Evolutionary conservation across 1,140 invertebrate genomes (phyloP).

Genomic region (Orchestia grillus): DNA sequence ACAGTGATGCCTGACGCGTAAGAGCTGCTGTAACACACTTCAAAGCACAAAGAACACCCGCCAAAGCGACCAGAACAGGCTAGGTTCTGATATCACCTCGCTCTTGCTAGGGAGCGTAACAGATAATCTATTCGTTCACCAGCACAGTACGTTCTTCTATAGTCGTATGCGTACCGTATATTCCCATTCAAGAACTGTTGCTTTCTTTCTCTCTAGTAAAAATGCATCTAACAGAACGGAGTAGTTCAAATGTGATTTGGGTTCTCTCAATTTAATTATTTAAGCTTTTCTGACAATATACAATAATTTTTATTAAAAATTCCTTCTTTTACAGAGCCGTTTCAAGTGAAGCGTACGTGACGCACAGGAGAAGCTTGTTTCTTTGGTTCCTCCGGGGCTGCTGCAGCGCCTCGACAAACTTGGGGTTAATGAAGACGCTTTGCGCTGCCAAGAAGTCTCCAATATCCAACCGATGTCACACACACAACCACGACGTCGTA

Average conservation of each 20-base stretch:
- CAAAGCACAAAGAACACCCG: neutral
- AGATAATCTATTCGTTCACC: too few relatives aligned
- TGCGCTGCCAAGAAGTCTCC: neutral
- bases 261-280: neutral
- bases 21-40: neutral
- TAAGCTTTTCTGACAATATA: neutral
- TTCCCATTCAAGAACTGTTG: neutral
- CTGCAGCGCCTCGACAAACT: neutral
- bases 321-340: neutral
- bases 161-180: neutral
- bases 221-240: neutral
- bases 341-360: neutral
- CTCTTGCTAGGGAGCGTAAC: too few relatives aligned
- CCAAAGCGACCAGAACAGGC: neutral
- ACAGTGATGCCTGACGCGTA: too few relatives aligned
- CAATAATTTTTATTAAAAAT: neutral
- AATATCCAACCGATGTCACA: neutral
- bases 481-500: neutral
- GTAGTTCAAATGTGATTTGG: neutral
- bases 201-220: neutral
- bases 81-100: too few relatives aligned
- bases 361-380: neutral
- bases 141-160: neutral
- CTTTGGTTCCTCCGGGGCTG: neutral
- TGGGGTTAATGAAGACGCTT: neutral